These are phyloP conservation scores for Labeo calbasu DNA, from an alignment of 2,797 vertebrate species.

Conservation along the genomic window DNA sequence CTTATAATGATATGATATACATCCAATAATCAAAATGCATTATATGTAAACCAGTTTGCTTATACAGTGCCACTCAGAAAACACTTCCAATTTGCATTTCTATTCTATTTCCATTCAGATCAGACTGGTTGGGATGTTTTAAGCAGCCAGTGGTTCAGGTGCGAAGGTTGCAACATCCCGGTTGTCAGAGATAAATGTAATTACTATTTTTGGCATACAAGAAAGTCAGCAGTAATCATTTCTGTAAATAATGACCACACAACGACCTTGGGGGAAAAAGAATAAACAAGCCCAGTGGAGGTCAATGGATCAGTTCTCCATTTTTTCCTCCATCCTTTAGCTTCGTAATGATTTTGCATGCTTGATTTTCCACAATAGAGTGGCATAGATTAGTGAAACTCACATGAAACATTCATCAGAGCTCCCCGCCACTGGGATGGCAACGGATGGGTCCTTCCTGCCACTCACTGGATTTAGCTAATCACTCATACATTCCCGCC, in stretches of 20 bases:
- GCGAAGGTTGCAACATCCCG: constrained; percentile 31
- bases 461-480: constrained; percentile 47
- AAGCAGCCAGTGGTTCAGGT: constrained; percentile 29
- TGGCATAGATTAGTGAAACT: constrained; percentile 59
- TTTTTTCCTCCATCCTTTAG: constrained; percentile 42
- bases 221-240: constrained; percentile 41
- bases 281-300: constrained; percentile 57
- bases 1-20: constrained; percentile 13
- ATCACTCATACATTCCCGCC: constrained; percentile 48
- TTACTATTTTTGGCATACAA: constrained; percentile 41
- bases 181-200: constrained; percentile 50
- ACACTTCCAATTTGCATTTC: constrained; percentile 24
- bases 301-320: constrained; percentile 47
- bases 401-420: constrained; percentile 63
- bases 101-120: constrained; percentile 31
- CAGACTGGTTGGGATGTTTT: constrained; percentile 6
- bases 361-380: constrained; percentile 58
- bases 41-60: constrained; percentile 13
- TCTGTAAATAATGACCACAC: constrained; percentile 60
- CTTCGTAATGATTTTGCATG: constrained; percentile 50
- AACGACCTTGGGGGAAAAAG: constrained; percentile 50
- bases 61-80: constrained; percentile 15
- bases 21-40: constrained; percentile 2
- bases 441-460: constrained; percentile 55
- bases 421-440: constrained; percentile 35